Evolutionary conservation across 2,888 invertebrate genomes (phyloP).

Genomic region (Aporophyla lueneburgensis): DNA sequence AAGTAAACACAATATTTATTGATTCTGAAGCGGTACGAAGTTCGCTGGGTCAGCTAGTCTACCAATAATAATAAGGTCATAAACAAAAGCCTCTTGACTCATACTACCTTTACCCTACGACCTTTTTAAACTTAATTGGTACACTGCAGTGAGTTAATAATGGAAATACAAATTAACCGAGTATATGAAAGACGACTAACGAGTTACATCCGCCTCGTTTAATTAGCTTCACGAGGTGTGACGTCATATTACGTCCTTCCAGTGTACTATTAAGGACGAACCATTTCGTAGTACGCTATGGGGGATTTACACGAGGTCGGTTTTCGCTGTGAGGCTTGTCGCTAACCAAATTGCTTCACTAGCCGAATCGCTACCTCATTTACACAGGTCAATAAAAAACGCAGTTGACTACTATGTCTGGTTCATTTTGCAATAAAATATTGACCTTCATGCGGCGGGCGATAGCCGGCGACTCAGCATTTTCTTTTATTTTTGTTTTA

Average conservation of each 20-base stretch:
- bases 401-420: too few relatives aligned
- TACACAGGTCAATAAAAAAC: too few relatives aligned
- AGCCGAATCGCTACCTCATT: background rate
- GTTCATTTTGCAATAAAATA: background rate
- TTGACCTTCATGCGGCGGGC: conserved; percentile 18
- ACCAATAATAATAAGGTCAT: background rate
- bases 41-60: too few relatives aligned
- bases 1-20: too few relatives aligned
- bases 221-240: conserved; percentile 64
- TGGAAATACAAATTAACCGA: conserved; percentile 65
- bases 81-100: background rate
- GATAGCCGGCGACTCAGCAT: conserved; percentile 54
- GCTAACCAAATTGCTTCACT: background rate
- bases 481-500: background rate
- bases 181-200: conserved; percentile 70
- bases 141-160: conserved; percentile 54
- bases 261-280: conserved; percentile 48
- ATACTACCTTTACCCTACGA: conserved; percentile 5
- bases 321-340: background rate
- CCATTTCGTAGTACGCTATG: conserved; percentile 7
- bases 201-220: conserved; percentile 70
- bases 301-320: background rate
- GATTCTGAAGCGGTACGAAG: too few relatives aligned
- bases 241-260: conserved; percentile 55
- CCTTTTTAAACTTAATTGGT: conserved; percentile 46